Percentiles rank a stretch among this genome's conserved stretches.
Conservation (phyloP, 2,888 invertebrate genomes). For the Aporophyla lueneburgensis region DNA sequence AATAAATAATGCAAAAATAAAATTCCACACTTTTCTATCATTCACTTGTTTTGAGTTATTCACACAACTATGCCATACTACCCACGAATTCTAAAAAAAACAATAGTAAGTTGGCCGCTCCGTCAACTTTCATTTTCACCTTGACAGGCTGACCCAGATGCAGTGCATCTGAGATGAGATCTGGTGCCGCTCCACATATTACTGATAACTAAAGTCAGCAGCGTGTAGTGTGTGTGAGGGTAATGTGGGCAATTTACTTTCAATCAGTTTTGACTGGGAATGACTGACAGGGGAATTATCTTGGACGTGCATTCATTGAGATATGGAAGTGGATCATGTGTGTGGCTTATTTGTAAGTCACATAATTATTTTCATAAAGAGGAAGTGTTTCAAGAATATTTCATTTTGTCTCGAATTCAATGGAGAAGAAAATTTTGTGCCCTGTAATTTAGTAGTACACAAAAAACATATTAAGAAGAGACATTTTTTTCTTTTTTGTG, state of each 20-base stretch:
- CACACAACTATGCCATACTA: slow-evolving; percentile 35
- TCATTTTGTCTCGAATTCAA: not conserved
- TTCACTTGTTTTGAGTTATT: slow-evolving; percentile 32
- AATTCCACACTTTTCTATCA: slow-evolving; percentile 12
- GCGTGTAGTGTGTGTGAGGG: slow-evolving; percentile 17
- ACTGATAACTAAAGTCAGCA: slow-evolving; percentile 47
- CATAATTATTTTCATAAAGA: not conserved
- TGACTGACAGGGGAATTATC: slow-evolving; percentile 4
- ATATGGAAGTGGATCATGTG: not conserved
- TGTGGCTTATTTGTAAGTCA: not conserved
- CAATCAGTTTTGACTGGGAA: slow-evolving; percentile 62
- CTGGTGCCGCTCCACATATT: slow-evolving; percentile 69
- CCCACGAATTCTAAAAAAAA: slow-evolving; percentile 46
- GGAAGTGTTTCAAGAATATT: not conserved
- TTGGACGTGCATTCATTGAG: slow-evolving; percentile 9
- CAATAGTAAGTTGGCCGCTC: slow-evolving; percentile 47
- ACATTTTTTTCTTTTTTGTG: too few relatives aligned
- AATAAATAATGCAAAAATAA: slow-evolving; percentile 4
- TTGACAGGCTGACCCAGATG: slow-evolving; percentile 65
- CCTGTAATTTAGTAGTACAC: too few relatives aligned
- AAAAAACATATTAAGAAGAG: too few relatives aligned
- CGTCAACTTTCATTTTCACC: slow-evolving; percentile 69
- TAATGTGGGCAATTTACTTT: slow-evolving; percentile 64
- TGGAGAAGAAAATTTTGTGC: not conserved
- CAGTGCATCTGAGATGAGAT: slow-evolving; percentile 55